These are phyloP conservation scores for Drosophila orena DNA, from an alignment of 1,140 invertebrate species.

Conservation along the genomic window DNA sequence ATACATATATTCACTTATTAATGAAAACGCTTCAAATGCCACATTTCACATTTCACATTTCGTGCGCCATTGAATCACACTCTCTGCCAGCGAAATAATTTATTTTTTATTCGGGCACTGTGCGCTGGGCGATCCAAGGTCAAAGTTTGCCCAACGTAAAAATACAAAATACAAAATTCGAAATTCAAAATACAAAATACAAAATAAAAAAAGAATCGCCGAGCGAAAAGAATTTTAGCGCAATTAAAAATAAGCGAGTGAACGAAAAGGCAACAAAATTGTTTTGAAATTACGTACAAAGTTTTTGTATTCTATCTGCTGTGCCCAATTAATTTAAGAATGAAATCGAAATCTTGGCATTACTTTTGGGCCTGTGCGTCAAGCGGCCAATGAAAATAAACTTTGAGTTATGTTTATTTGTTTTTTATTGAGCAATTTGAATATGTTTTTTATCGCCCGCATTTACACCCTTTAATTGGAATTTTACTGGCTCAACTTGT, in stretches of 20 bases:
- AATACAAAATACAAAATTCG: background rate
- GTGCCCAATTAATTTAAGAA: conserved; percentile 78
- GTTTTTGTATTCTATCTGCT: conserved; percentile 48
- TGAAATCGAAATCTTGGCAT: conserved; percentile 77
- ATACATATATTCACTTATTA: conserved; percentile 71
- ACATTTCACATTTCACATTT: conserved; percentile 72
- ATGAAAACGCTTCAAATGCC: conserved; percentile 78
- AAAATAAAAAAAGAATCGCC: conserved; percentile 5
- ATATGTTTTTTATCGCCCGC: conserved; percentile 36
- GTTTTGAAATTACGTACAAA: conserved; percentile 64
- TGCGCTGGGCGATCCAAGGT: conserved; percentile 58
- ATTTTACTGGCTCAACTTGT: background rate
- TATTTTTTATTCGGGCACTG: conserved; percentile 34
- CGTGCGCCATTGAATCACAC: conserved; percentile 67
- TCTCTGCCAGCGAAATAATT: conserved; percentile 39
- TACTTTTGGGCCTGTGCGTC: conserved; percentile 33
- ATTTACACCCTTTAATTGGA: conserved; percentile 36
- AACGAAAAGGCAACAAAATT: conserved; percentile 26
- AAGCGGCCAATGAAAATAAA: background rate
- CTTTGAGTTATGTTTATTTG: conserved; percentile 32
- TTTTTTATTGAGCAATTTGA: conserved; percentile 38
- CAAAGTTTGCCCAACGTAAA: conserved; percentile 63
- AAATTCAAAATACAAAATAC: conserved; percentile 2
- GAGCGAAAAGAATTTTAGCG: conserved; percentile 57
- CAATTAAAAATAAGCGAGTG: conserved; percentile 55